Conservation (phyloP, 2,797 vertebrate genomes). For the Sebastes steindachneri region DNA sequence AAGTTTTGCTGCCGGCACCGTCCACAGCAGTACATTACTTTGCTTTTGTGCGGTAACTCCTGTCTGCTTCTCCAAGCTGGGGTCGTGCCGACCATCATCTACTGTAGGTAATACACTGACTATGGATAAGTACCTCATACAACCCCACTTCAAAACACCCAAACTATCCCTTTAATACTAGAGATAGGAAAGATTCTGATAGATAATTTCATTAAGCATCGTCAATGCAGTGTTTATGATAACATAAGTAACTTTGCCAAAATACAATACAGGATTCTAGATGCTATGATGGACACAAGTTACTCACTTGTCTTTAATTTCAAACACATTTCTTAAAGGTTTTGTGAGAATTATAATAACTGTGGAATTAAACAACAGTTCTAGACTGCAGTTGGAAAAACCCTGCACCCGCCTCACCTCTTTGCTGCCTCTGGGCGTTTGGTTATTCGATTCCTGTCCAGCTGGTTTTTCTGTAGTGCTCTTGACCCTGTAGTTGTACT, state of each 20-base stretch:
- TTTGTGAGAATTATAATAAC: background rate
- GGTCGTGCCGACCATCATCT: rapidly evolving
- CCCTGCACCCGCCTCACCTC: slow-evolving; percentile 85
- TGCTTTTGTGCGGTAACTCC: too few species aligned
- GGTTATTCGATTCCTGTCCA: slow-evolving; percentile 75
- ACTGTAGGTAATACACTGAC: too few species aligned
- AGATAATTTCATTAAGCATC: background rate
- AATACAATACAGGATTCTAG: background rate
- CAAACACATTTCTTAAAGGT: background rate
- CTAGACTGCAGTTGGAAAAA: background rate
- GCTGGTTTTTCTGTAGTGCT: slow-evolving; percentile 71
- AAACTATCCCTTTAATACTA: background rate
- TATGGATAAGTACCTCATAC: too few species aligned
- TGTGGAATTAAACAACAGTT: background rate
- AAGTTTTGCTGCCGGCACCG: too few species aligned
- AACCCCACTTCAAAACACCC: too few species aligned
- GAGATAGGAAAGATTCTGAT: background rate
- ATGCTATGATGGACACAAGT: background rate
- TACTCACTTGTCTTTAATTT: background rate
- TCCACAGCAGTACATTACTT: too few species aligned
- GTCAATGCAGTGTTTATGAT: background rate
- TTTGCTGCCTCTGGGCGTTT: slow-evolving; percentile 87
- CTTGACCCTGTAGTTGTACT: slow-evolving; percentile 83
- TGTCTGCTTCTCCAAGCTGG: too few species aligned
- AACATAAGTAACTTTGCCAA: background rate